Conservation (phyloP, 2,888 invertebrate species). For the Amphipoea oculea region DNA sequence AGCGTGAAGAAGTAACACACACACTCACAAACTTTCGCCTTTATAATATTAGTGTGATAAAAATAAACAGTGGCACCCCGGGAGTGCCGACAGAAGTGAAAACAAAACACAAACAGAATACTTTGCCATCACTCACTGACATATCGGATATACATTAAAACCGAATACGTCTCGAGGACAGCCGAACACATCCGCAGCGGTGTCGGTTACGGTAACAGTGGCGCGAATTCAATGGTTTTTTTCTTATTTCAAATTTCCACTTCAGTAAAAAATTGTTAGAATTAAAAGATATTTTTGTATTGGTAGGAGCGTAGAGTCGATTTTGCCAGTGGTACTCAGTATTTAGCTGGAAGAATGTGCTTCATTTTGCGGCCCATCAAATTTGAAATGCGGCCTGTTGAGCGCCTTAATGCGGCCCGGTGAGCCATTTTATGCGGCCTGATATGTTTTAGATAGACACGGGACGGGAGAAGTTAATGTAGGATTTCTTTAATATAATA, state of each 20-base stretch:
- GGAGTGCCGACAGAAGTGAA: too few relatives aligned
- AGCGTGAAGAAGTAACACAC: too few relatives aligned
- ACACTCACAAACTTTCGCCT: too few relatives aligned
- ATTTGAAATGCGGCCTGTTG: not conserved
- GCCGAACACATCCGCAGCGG: too few relatives aligned
- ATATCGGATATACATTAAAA: too few relatives aligned
- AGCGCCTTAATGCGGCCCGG: not conserved
- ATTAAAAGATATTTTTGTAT: not conserved
- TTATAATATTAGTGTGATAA: too few relatives aligned
- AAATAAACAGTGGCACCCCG: not conserved
- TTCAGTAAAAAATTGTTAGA: not conserved
- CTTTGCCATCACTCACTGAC: too few relatives aligned
- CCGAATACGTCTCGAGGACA: too few relatives aligned
- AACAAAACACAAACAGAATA: too few relatives aligned
- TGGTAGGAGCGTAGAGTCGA: not conserved
- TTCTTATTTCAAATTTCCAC: too few relatives aligned
- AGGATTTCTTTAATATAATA: not conserved
- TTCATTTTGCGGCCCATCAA: not conserved
- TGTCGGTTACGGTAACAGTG: too few relatives aligned
- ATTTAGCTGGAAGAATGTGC: not conserved
- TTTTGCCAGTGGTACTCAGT: constrained; percentile 19
- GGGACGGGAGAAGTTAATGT: not conserved
- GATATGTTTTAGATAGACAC: not conserved
- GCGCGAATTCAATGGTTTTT: too few relatives aligned
- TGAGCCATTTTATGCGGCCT: not conserved